phyloP scores from a whole-genome alignment of 2,113 vertebrate genomes.

The Speoplatyrhinus poulsoni region DNA sequence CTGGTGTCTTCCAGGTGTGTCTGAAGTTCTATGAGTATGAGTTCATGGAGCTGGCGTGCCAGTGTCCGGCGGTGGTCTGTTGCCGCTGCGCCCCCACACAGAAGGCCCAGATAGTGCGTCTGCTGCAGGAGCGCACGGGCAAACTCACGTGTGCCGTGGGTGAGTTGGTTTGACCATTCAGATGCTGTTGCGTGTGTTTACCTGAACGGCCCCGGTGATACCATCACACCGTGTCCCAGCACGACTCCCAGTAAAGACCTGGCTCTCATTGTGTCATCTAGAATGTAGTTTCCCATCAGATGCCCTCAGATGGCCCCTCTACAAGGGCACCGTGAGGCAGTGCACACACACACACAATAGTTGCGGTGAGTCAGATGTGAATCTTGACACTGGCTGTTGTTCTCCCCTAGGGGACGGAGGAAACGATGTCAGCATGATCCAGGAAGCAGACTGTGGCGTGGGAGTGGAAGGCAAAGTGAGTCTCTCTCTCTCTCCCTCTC shows the following conservation, averaged over 20 bases:
- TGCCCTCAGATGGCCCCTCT: not conserved
- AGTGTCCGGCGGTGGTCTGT: conserved; percentile 94
- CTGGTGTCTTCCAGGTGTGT: conserved; percentile 81
- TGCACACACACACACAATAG: not conserved
- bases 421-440: conserved; percentile 99
- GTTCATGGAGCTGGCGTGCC: conserved; percentile 97
- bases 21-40: conserved; percentile 96
- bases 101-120: conserved; percentile 93
- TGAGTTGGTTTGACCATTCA: conserved; percentile 52
- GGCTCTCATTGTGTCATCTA: not conserved
- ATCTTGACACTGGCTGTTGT: conserved; percentile 66
- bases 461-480: conserved; percentile 98
- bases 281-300: not conserved
- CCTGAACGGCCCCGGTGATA: too few relatives aligned
- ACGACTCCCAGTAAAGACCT: not conserved
- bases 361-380: conserved; percentile 44
- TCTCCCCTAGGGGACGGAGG: conserved; percentile 90
- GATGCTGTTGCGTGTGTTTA: too few relatives aligned
- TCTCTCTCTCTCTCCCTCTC: conserved; percentile 39
- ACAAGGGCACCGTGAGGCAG: conserved; percentile 20
- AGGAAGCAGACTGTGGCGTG: conserved; percentile 97
- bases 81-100: conserved; percentile 94
- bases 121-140: conserved; percentile 92
- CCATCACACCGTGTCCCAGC: not conserved
- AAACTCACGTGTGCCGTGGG: conserved; percentile 95